Evolutionary conservation across 2,113 vertebrate genomes (phyloP), one percentile per base, ranked within the genome.

Genomic region (Bubo scandiacus): DNA sequence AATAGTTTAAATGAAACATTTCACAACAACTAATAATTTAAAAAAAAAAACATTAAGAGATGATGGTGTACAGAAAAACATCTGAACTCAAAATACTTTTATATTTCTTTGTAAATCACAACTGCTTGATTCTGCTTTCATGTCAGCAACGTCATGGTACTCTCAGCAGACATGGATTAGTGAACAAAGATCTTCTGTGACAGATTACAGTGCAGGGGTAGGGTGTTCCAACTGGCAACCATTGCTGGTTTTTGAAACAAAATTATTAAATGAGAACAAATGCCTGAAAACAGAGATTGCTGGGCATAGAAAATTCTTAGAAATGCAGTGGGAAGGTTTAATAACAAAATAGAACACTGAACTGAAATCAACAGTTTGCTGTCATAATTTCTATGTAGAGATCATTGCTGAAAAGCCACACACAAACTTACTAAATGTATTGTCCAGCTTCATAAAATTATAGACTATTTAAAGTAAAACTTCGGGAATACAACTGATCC

Each of bases 31-130:
- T 6, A 82, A 59, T 23, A 66, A 68, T 45, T 75, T 21, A 19
- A 75, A 66, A 68, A 29, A 0, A 27, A 1, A 0, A 78, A 49
- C 12, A 5, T 38, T 38, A 47, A 1, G 10, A 62, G 7, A 49
- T 45, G 22, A 40, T 38, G n/a, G 10, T 30, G 23, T 32, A 68
- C 38, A 68, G 34, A 36, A 67, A 42, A 86, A 62, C 3, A 54
- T 54, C 47, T 86, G 27, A 73, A 30, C 25, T 47, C 38, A 86
- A 70, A 54, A 40, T 63, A 81, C 32, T 73, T 73, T 68, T 62
- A 2, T 18, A 70, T 70, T 58, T 79, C 19, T 65, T 82, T 77
- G 40, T 52, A 57, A 90, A 82, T 45, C 49, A 65, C 21, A 86
- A n/a, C 26, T 26, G 10, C 30, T 68, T 23, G 4, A 72, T 52